These are phyloP conservation scores for Anguilla obscura DNA, from an alignment of 2,797 vertebrate species.

Conservation along the genomic window DNA sequence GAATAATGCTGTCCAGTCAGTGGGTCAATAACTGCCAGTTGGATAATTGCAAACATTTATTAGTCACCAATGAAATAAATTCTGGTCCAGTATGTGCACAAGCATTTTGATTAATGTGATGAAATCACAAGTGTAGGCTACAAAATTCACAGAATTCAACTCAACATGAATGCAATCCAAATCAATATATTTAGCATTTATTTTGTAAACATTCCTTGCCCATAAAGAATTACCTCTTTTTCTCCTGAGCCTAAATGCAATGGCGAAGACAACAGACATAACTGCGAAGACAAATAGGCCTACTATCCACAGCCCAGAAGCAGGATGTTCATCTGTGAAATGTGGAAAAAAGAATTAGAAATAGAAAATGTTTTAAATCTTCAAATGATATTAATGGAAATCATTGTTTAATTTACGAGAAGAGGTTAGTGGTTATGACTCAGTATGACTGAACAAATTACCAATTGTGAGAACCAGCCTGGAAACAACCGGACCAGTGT, in stretches of 20 bases:
- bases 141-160: not conserved
- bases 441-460: slow-evolving; percentile 17
- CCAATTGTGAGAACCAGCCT: not conserved
- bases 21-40: too few species aligned
- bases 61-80: too few species aligned
- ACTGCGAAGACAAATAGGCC: not conserved
- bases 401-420: not conserved
- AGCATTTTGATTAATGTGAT: too few species aligned
- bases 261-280: not conserved
- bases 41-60: too few species aligned
- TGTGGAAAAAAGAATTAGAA: too few species aligned
- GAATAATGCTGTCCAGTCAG: too few species aligned
- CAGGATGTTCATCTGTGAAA: not conserved
- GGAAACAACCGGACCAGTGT: not conserved
- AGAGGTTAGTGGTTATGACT: not conserved
- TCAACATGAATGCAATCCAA: not conserved
- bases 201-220: not conserved
- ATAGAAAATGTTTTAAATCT: not conserved
- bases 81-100: not conserved
- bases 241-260: not conserved
- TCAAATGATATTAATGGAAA: too few species aligned
- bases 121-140: not conserved
- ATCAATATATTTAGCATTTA: not conserved
- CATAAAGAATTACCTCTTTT: slow-evolving; percentile 24
- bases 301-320: not conserved